Percentiles rank a stretch among this genome's conserved stretches.
phyloP scores from a whole-genome alignment of 2,888 invertebrate species.

The Tenthredo mesomela region DNA sequence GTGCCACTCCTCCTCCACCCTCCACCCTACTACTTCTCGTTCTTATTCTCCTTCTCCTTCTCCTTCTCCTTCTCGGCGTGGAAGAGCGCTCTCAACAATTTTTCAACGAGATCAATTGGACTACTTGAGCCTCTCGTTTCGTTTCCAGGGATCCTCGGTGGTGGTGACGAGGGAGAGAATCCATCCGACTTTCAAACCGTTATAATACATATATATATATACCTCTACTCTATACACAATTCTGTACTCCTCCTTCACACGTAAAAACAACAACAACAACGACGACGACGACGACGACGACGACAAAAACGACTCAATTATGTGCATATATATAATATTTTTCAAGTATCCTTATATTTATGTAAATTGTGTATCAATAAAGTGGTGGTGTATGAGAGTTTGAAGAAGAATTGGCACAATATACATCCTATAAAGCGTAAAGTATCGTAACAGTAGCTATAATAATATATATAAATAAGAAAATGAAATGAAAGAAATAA shows the following conservation, averaged over 20 bases:
- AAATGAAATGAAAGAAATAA: too few relatives aligned
- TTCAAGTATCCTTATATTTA: background rate
- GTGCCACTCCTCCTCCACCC: background rate
- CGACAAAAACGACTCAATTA: background rate
- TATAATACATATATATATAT: conserved; percentile 10
- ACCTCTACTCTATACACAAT: background rate
- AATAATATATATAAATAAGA: background rate
- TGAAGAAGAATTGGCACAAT: background rate
- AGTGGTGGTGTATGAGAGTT: background rate
- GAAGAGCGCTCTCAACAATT: conserved; percentile 35
- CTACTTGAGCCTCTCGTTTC: conserved; percentile 43
- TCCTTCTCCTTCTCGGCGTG: background rate
- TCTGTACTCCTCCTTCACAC: background rate
- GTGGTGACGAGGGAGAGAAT: conserved; percentile 6
- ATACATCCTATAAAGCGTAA: background rate
- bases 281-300: background rate
- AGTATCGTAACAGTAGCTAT: background rate
- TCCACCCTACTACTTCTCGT: background rate
- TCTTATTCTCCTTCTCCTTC: background rate
- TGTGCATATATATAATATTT: conserved; percentile 15
- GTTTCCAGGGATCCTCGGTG: conserved; percentile 15
- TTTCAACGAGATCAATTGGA: conserved; percentile 52
- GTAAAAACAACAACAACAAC: background rate
- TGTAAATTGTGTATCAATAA: background rate
- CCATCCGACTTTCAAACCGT: conserved; percentile 18